Base-by-base conservation (phyloP, 35 echinoderm and acorn worm genomes). In the Ptychodera flava region DNA sequence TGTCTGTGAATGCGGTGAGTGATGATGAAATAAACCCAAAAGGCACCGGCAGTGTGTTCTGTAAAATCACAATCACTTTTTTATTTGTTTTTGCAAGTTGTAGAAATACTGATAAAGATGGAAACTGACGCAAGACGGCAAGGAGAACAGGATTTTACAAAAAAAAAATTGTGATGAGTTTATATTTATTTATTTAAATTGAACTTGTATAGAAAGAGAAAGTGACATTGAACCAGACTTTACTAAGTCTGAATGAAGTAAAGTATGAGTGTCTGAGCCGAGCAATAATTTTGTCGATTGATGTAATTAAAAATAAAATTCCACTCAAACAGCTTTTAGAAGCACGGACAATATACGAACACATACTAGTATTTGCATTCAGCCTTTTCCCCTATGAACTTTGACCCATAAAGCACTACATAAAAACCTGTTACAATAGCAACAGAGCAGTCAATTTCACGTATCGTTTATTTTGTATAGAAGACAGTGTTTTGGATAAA, bases 101-200 rank as follows among this genome's bases (percentile, higher is more conserved):
- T 64, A 64, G 45, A 64, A 64, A 64, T 64, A 64, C 45, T 64
- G 45, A 64, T 64, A 64, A 64, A 64, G 45, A 64, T 64, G 45
- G 45, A 22, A 64, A 64, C 45, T 64, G 45, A 64, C 22, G 45
- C 45, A 64, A 64, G 6, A 64, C 22, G 45, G 45, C 6, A 64
- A 6, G 6, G 45, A 64, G n/a, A n/a, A n/a, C n/a, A 64, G 22
- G 45, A 22, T 64, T 12, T 64, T 64, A 64, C 45, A 64, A 64
- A 64, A 64, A 64, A 64, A 64, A 64, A 64, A 64, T 64, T 64
- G 45, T 64, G 45, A 64, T 64, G 45, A n/a, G n/a, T n/a, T n/a
- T n/a, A n/a, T n/a, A n/a, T 64, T 12, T 6, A 64, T 64, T 64
- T 22, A 64, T 64, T 64, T 6, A 64, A 64, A 12, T 64, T 64